Evolutionary conservation across 1,140 invertebrate species (phyloP).

Genomic region (Mesaphorura yosii): DNA sequence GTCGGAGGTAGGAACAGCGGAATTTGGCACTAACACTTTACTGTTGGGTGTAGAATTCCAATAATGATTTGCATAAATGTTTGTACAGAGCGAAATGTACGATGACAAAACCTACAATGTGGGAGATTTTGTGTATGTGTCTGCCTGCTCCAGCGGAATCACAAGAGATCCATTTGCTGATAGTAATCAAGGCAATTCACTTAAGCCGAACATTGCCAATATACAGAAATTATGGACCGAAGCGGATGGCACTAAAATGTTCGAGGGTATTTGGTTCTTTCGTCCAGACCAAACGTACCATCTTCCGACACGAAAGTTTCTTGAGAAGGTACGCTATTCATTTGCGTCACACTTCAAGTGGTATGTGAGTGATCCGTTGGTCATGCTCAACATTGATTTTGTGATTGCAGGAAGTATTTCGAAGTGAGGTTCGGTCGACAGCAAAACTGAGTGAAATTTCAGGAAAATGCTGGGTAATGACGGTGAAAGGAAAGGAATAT

Average conservation of each 20-base stretch:
- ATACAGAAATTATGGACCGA: constrained; percentile 81
- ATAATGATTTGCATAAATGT: background rate
- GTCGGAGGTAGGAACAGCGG: too few species aligned
- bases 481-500: constrained; percentile 73
- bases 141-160: constrained; percentile 43
- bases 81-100: constrained; percentile 38
- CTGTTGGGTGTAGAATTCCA: too few species aligned
- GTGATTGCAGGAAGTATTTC: constrained; percentile 72
- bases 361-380: background rate
- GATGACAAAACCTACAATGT: constrained; percentile 62
- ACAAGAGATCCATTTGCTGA: constrained; percentile 11
- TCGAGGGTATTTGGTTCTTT: constrained; percentile 78
- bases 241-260: constrained; percentile 66
- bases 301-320: constrained; percentile 83
- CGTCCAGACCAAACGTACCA: constrained; percentile 91
- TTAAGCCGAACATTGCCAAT: constrained; percentile 65
- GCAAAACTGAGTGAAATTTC: constrained; percentile 73
- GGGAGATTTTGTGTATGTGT: constrained; percentile 84
- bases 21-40: too few species aligned
- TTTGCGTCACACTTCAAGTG: background rate
- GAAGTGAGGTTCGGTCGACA: constrained; percentile 74
- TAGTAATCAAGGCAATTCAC: constrained; percentile 53
- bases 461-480: constrained; percentile 88
- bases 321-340: constrained; percentile 50
- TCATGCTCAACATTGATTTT: constrained; percentile 14